Evolutionary conservation across 1,140 invertebrate genomes (phyloP).

Genomic region (Cydia fagiglandana): DNA sequence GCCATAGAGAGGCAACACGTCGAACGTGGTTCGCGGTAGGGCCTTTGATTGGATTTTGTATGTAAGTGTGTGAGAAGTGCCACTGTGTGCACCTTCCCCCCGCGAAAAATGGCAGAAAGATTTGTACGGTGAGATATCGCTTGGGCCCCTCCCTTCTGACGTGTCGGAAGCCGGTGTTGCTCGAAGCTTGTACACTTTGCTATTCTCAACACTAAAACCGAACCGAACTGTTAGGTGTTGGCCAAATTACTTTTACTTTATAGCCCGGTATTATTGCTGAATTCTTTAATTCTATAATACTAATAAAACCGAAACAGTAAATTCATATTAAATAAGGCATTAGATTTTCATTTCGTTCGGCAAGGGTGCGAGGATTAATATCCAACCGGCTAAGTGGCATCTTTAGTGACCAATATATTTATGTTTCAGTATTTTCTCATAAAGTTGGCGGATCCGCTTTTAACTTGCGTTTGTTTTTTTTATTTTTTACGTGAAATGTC

Average conservation of each 20-base stretch:
- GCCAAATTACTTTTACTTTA: constrained; percentile 28
- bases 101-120: too few relatives aligned
- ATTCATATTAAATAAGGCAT: constrained; percentile 26
- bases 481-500: too few relatives aligned
- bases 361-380: constrained; percentile 22
- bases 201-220: constrained; percentile 21
- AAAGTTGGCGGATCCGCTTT: background rate
- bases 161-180: too few relatives aligned
- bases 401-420: constrained; percentile 29
- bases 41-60: too few relatives aligned
- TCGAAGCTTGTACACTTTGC: constrained; percentile 50
- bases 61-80: too few relatives aligned
- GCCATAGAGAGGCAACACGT: too few relatives aligned
- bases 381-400: constrained; percentile 29
- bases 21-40: too few relatives aligned
- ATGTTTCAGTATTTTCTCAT: constrained; percentile 11
- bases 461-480: background rate
- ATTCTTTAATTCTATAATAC: constrained; percentile 24
- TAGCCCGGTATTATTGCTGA: constrained; percentile 9
- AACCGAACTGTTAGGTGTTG: constrained; percentile 32
- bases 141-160: too few relatives aligned
- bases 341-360: constrained; percentile 28
- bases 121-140: too few relatives aligned
- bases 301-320: constrained; percentile 29
- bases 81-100: too few relatives aligned